Percentiles rank a stretch among this genome's conserved stretches.
phyloP scores from a whole-genome alignment of 2,888 invertebrate genomes.

The Ceraclea dissimilis region DNA sequence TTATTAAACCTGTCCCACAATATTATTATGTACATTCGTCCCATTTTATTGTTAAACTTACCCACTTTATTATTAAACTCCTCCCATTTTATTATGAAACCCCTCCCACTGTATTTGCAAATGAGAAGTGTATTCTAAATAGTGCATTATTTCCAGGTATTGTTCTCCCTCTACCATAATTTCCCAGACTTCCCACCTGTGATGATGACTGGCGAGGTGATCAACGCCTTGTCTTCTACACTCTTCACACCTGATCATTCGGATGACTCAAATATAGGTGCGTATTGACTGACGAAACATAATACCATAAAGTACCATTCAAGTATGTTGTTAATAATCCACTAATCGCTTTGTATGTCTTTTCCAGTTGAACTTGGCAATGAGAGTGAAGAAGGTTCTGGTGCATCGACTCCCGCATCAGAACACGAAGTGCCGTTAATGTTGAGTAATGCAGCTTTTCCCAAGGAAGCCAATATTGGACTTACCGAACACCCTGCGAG shows the following conservation, averaged over 20 bases:
- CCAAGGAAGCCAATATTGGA: conserved; percentile 25
- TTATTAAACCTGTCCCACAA: too few species aligned
- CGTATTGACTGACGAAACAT: neutral
- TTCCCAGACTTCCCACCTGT: conserved; percentile 87
- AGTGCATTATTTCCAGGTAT: conserved; percentile 59
- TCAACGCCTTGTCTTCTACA: conserved; percentile 77
- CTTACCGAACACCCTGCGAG: conserved; percentile 74
- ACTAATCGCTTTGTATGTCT: neutral
- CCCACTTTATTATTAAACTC: too few species aligned
- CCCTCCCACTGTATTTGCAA: too few species aligned
- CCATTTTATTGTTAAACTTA: too few species aligned
- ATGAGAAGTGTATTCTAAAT: too few species aligned
- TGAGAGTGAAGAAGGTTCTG: conserved; percentile 69
- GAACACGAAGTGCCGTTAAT: conserved; percentile 48
- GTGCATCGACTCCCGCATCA: conserved; percentile 69
- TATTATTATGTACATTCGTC: too few species aligned
- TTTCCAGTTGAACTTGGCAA: conserved; percentile 17
- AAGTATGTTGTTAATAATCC: too few species aligned
- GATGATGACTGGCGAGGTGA: conserved; percentile 86
- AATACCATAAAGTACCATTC: too few species aligned
- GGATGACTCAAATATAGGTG: conserved; percentile 43
- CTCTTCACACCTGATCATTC: conserved; percentile 64
- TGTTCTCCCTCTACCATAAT: conserved; percentile 94
- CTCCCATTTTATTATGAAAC: too few species aligned
- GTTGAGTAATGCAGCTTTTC: conserved; percentile 38